Base-by-base conservation (phyloP, 2,113 vertebrate species). In the Dromaius novaehollandiae region DNA sequence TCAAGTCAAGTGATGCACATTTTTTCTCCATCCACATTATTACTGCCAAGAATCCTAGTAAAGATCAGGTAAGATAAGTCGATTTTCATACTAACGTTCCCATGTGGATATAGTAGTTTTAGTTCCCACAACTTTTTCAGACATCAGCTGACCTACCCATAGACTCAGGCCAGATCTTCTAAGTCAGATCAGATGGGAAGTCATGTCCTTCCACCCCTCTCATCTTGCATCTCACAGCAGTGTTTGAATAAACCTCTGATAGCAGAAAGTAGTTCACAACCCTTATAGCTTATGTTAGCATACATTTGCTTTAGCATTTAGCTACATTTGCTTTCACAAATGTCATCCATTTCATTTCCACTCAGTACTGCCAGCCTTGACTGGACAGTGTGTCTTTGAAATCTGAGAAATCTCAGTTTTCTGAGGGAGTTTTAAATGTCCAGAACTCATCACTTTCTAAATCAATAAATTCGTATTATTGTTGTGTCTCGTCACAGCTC, bases 111-210 rank as follows among this genome's bases (percentile, higher is more conserved):
- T 44, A 55, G n/a, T 40, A 93, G 58, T 94, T 96, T 92, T 76
- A 92, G 79, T 97, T 97, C 96, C 95, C 96, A 96, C 79, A 97
- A 51, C 68, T 86, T 94, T 90, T 96, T 78, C 88, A 64, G 36
- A 38, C 40, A 36, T 38, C 15, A 81, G 16, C 28, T 92, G 90
- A 93, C 93, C 85, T 93, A 66, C 79, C 64, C 60, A 9, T 40
- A 75, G 26, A 46, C 16, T 83, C 36, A 36, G 68, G 34, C 60
- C 15, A 22, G 64, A 64, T 64, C 34, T 64, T 38, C 36, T 38
- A 14, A 13, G 20, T 64, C 24, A 38, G 63, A 68, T 88, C 68
- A 78, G 12, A 83, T 76, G 17, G 42, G 79, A 7, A 71, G 30
- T 90, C 73, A 30, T 48, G 26, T 83, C 40, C 22, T 96, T 82